Evolutionary conservation across 1,140 invertebrate species (phyloP).

Genomic region (Manduca sexta): DNA sequence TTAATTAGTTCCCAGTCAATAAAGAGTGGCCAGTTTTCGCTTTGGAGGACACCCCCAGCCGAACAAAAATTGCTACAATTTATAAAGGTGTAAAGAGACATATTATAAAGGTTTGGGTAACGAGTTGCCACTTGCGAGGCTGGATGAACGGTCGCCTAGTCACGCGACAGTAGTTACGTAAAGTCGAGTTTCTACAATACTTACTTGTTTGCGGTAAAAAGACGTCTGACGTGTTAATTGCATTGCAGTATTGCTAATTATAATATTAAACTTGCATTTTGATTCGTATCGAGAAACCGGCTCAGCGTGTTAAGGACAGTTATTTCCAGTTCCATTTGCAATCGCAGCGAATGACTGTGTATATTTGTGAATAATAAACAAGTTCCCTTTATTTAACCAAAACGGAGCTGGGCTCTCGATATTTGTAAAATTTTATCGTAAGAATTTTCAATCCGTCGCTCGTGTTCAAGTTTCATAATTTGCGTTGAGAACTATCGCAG

Average conservation of each 20-base stretch:
- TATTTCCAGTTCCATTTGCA: slow-evolving; percentile 17
- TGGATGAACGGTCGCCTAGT: slow-evolving; percentile 52
- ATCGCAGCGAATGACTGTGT: slow-evolving; percentile 4
- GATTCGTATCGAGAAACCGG: slow-evolving; percentile 25
- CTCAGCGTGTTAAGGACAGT: slow-evolving; percentile 16
- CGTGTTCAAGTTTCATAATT: slow-evolving; percentile 7
- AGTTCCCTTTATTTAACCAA: neutral
- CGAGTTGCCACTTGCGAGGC: slow-evolving; percentile 19
- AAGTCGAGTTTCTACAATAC: slow-evolving; percentile 45
- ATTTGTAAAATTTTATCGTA: neutral
- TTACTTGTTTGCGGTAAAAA: slow-evolving; percentile 56
- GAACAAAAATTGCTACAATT: too few species aligned
- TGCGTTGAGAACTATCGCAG: slow-evolving; percentile 10
- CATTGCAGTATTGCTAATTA: slow-evolving; percentile 51
- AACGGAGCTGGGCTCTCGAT: neutral
- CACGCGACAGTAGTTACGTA: slow-evolving; percentile 61
- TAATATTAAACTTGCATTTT: slow-evolving; percentile 35
- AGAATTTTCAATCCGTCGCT: neutral
- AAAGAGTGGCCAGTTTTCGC: too few species aligned
- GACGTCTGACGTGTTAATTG: slow-evolving; percentile 51
- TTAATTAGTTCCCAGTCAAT: too few species aligned
- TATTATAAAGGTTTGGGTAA: neutral
- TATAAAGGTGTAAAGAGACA: too few species aligned
- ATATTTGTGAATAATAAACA: neutral
- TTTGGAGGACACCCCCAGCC: too few species aligned